Conservation (phyloP, 2,113 vertebrate genomes). For the Oncorhynchus tshawytscha region DNA sequence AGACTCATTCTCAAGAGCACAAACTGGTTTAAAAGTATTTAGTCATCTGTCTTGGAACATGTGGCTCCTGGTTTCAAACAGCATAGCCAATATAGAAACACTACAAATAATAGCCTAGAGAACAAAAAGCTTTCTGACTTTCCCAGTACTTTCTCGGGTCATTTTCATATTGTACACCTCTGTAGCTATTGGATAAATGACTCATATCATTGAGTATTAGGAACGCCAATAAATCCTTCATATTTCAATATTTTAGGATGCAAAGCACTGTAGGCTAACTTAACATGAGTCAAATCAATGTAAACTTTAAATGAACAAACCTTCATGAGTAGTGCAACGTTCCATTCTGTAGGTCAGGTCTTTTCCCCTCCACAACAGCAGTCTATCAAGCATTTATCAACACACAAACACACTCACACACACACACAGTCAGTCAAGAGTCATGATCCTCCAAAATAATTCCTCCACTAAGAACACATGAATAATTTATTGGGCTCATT, state of each 20-base stretch:
- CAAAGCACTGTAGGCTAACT: background rate
- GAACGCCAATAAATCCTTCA: background rate
- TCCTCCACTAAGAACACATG: constrained; percentile 4
- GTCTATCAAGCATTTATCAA: constrained; percentile 18
- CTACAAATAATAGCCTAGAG: too few species aligned
- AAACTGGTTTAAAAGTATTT: too few species aligned
- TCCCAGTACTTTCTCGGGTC: background rate
- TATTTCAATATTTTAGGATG: too few species aligned
- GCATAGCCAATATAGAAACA: too few species aligned
- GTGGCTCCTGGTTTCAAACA: too few species aligned
- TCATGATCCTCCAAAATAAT: background rate
- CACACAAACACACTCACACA: background rate
- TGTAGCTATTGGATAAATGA: too few species aligned
- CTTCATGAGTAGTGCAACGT: background rate
- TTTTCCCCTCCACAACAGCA: background rate
- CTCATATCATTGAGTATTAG: background rate
- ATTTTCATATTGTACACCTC: background rate
- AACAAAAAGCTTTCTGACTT: too few species aligned
- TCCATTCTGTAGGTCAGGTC: background rate
- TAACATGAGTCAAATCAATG: background rate
- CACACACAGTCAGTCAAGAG: background rate
- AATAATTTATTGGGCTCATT: constrained; percentile 26
- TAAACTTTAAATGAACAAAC: constrained; percentile 5
- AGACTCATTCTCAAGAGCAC: too few species aligned
- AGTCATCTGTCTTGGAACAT: too few species aligned